Evolutionary conservation across 1,140 invertebrate species (phyloP).

Genomic region (Cardiocondyla obscurior): DNA sequence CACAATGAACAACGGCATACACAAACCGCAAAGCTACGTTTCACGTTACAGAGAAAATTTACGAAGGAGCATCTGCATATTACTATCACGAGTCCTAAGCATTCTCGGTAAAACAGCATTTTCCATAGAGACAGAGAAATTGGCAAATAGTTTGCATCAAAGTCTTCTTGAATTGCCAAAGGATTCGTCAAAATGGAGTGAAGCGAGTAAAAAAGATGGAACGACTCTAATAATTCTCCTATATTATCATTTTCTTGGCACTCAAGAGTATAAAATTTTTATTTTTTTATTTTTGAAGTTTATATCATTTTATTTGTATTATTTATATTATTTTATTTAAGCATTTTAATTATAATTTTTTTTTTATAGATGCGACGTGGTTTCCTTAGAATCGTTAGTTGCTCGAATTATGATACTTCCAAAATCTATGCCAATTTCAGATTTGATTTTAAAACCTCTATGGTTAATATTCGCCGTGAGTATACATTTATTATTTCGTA

Average conservation of each 20-base stretch:
- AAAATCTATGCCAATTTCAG: neutral
- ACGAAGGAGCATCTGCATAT: conserved; percentile 41
- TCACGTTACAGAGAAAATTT: conserved; percentile 48
- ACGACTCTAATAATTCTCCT: conserved; percentile 49
- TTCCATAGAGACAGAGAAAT: neutral
- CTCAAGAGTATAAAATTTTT: conserved; percentile 54
- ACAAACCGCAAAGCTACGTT: neutral
- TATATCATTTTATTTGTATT: neutral
- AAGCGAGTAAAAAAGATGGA: neutral
- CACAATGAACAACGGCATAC: neutral
- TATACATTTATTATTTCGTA: neutral
- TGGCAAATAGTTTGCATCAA: conserved; percentile 33
- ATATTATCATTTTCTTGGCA: conserved; percentile 67
- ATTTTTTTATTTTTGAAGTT: neutral
- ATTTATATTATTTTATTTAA: neutral
- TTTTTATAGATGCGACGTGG: conserved; percentile 38
- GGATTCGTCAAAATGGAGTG: conserved; percentile 35
- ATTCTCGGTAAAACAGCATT: conserved; percentile 40
- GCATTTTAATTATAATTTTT: neutral
- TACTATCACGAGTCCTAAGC: conserved; percentile 47
- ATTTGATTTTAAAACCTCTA: conserved; percentile 59
- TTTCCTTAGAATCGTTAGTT: conserved; percentile 49
- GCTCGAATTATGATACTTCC: conserved; percentile 8
- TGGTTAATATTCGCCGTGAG: conserved; percentile 69
- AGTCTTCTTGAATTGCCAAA: conserved; percentile 45